Evolutionary conservation across 2,888 invertebrate genomes (phyloP).

Genomic region (Magallana nippona): DNA sequence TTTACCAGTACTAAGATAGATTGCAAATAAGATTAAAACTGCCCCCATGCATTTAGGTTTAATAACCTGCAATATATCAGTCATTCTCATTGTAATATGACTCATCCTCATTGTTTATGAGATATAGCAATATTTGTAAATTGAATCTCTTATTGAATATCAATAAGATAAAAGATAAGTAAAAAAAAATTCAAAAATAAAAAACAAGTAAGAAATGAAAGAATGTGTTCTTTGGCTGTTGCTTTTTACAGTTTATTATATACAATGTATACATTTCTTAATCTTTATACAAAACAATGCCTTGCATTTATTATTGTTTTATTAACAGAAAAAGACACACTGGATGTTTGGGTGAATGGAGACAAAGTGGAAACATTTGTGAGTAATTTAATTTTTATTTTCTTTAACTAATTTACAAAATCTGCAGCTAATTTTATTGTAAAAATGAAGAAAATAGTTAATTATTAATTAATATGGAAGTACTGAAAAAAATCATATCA

Average conservation of each 20-base stretch:
- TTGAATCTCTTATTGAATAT: too few relatives aligned
- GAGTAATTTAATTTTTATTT: slow-evolving; percentile 65
- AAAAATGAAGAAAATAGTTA: neutral
- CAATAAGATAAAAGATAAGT: too few relatives aligned
- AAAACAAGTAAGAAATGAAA: too few relatives aligned
- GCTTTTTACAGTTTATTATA: neutral
- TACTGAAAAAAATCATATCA: neutral
- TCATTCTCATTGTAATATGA: too few relatives aligned
- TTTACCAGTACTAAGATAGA: too few relatives aligned
- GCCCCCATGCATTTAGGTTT: too few relatives aligned
- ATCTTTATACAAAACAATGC: neutral
- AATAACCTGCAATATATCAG: too few relatives aligned
- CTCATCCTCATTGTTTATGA: too few relatives aligned
- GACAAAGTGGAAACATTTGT: slow-evolving; percentile 85
- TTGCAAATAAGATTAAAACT: too few relatives aligned
- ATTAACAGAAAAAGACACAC: slow-evolving; percentile 86
- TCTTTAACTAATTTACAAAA: neutral
- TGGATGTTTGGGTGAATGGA: slow-evolving; percentile 90
- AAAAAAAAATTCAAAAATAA: too few relatives aligned
- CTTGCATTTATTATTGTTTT: slow-evolving; percentile 35
- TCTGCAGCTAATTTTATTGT: neutral
- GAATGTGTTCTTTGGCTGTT: neutral
- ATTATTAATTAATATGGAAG: neutral
- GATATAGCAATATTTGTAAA: too few relatives aligned
- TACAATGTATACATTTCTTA: neutral